Evolutionary conservation across 1,140 invertebrate genomes (phyloP).

Genomic region (Brachionus angularis): DNA sequence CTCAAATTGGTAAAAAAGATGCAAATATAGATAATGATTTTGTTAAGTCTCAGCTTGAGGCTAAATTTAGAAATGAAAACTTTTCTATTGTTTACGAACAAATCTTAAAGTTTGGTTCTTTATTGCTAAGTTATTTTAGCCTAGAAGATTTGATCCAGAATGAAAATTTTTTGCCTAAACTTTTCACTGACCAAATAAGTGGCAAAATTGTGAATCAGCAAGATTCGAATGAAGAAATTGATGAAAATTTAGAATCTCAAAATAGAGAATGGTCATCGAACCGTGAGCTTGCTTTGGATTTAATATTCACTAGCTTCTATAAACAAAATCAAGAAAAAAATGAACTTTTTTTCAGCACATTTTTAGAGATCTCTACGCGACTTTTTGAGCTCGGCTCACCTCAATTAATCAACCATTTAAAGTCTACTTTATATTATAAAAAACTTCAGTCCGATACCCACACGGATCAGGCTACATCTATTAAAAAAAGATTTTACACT

Average conservation of each 20-base stretch:
- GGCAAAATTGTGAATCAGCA: background rate
- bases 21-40: constrained; percentile 22
- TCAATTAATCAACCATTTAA: background rate
- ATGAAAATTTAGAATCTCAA: background rate
- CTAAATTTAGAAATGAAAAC: constrained; percentile 19
- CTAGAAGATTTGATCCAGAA: background rate
- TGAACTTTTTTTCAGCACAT: constrained; percentile 25
- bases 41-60: background rate
- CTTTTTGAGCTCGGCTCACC: background rate
- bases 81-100: background rate
- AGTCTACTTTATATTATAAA: background rate
- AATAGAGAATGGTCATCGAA: too few species aligned
- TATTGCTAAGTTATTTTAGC: constrained; percentile 27
- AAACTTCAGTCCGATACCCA: background rate
- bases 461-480: background rate
- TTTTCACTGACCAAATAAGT: constrained; percentile 2
- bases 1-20: constrained; percentile 2
- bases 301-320: background rate
- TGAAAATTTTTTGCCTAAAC: background rate
- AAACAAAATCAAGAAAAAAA: constrained; percentile 14
- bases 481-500: constrained; percentile 9
- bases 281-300: too few species aligned
- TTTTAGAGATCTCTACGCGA: background rate
- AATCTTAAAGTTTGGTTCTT: constrained; percentile 31
- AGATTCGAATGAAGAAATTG: background rate